Evolutionary conservation across 2,888 invertebrate genomes (phyloP), one percentile per base, ranked within the genome.

Genomic region (Lasius platythorax): DNA sequence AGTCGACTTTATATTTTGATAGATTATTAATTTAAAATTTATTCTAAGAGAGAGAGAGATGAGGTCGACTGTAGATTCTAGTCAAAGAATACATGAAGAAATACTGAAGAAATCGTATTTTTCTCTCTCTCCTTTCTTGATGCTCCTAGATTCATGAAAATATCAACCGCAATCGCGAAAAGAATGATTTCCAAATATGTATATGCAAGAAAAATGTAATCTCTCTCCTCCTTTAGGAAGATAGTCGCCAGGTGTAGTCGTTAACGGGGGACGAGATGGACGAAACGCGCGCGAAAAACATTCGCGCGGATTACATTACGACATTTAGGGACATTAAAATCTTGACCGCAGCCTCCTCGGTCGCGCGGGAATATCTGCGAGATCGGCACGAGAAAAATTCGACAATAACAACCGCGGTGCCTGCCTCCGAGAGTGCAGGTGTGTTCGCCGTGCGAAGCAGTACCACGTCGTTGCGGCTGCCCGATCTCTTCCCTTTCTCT

Each of bases 351-450:
- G 56, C n/a, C 43, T 23, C 18, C 5, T 6, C 37, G 23, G 56
- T 33, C 18, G 30, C 63, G 43, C 66, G 75, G 83, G 88, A 89
- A 89, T 88, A 89, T 85, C 56, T n/a, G 6, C 9, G 18, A 18
- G 50, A 50, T 50, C n/a, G 90, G 85, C 79, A 83, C 63, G 90
- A 87, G 88, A 88, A 90, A 88, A 86, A 90, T 90, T 90, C 88
- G 86, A 88, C 83, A 61, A 87, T 85, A 90, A 90, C 72, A 66
- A 70, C 72, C 70, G 23, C 37, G 37, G 72, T 30, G 56, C 64
- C 37, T 43, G 28, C 73, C 46, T 15, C 46, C n/a, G 33, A 46
- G 23, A 74, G 75, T 79, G 86, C 90, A 88, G 90, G 88, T 89
- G 88, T 85, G 90, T 76, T 61, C 74, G 12, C 82, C 81, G 88